Evolutionary conservation across 2,888 invertebrate species (phyloP).

Genomic region (Meteorus colon): DNA sequence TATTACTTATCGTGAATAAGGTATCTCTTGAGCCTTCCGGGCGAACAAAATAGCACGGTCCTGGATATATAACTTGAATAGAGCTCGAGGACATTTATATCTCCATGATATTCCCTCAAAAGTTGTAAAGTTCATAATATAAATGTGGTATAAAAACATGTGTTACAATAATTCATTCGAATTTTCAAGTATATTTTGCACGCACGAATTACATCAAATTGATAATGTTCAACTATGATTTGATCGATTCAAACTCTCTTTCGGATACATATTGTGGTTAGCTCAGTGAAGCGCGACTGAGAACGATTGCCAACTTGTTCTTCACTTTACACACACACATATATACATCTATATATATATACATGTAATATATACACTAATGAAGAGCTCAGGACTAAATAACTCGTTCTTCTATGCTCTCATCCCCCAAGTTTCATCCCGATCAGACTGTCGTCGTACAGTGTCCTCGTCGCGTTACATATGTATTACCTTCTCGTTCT

Average conservation of each 20-base stretch:
- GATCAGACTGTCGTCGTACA: slow-evolving; percentile 56
- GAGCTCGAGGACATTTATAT: not conserved
- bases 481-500: slow-evolving; percentile 66
- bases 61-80: slow-evolving; percentile 10
- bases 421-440: slow-evolving; percentile 47
- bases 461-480: slow-evolving; percentile 62
- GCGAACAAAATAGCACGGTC: slow-evolving; percentile 40
- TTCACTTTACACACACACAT: slow-evolving; percentile 22
- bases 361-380: slow-evolving; percentile 55
- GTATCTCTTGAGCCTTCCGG: slow-evolving; percentile 42
- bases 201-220: slow-evolving; percentile 22
- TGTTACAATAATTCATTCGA: slow-evolving; percentile 18
- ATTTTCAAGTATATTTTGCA: slow-evolving; percentile 15
- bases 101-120: not conserved
- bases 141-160: slow-evolving; percentile 13
- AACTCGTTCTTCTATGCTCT: slow-evolving; percentile 59
- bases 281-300: not conserved
- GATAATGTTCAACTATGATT: slow-evolving; percentile 14
- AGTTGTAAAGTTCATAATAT: slow-evolving; percentile 8
- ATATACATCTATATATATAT: no score
- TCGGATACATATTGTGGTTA: slow-evolving; percentile 3
- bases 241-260: not conserved
- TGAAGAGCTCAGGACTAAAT: slow-evolving; percentile 68
- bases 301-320: slow-evolving; percentile 11
- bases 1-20: slow-evolving; percentile 43